Conservation (phyloP, 1,140 invertebrate genomes). For the Spodoptera litura region DNA sequence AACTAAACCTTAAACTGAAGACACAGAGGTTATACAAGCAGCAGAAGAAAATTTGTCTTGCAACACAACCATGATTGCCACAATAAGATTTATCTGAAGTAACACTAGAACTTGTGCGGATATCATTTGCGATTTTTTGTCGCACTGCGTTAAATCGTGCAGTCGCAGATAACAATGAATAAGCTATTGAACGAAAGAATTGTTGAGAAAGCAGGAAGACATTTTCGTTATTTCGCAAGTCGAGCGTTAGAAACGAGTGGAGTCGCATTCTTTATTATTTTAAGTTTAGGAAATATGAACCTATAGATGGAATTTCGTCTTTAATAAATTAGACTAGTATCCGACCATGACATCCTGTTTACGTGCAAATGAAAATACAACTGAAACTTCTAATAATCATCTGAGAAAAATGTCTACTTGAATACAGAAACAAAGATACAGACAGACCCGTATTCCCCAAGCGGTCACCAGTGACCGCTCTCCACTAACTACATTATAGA, state of each 20-base stretch:
- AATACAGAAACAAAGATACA: too few relatives aligned
- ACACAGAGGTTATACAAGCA: slow-evolving; percentile 33
- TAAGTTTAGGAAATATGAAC: neutral
- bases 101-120: slow-evolving; percentile 79
- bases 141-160: slow-evolving; percentile 56
- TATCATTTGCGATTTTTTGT: slow-evolving; percentile 64
- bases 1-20: slow-evolving; percentile 51
- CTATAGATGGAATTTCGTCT: neutral
- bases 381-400: too few relatives aligned
- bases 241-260: slow-evolving; percentile 10
- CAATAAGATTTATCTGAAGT: slow-evolving; percentile 68
- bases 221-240: slow-evolving; percentile 58
- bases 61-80: slow-evolving; percentile 49
- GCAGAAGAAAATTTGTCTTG: slow-evolving; percentile 26
- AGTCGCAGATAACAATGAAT: slow-evolving; percentile 57
- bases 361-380: too few relatives aligned
- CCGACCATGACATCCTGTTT: too few relatives aligned
- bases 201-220: slow-evolving; percentile 60
- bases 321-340: neutral
- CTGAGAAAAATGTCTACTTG: too few relatives aligned
- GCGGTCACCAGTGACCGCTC: too few relatives aligned
- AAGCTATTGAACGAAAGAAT: slow-evolving; percentile 56
- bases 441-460: too few relatives aligned
- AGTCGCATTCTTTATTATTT: slow-evolving; percentile 31
- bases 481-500: too few relatives aligned